Conservation (phyloP, 2,888 invertebrate genomes). For the Synanthedon vespiformis region DNA sequence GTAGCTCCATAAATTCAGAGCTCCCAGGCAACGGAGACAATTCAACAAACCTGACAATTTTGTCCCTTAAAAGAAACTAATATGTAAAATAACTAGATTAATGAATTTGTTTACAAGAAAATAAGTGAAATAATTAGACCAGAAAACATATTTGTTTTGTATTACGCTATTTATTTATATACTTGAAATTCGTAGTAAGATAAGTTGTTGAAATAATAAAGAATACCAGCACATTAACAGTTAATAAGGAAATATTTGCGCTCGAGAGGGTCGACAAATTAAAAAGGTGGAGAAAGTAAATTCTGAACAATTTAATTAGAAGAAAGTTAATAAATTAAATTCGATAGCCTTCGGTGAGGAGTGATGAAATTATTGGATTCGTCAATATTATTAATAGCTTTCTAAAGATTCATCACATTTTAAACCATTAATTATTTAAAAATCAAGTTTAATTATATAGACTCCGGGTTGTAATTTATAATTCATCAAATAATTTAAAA, state of each 20-base stretch:
- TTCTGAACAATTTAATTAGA: constrained; percentile 50
- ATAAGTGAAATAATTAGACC: no score
- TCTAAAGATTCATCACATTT: background rate
- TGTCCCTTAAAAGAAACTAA: no score
- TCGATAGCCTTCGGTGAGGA: constrained; percentile 35
- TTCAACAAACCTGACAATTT: no score
- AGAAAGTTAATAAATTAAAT: constrained; percentile 63
- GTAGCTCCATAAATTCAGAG: no score
- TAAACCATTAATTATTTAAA: no score
- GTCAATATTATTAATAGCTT: constrained; percentile 20
- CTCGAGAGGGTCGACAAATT: background rate
- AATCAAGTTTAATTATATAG: no score
- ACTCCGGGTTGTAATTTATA: no score
- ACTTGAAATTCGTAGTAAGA: background rate
- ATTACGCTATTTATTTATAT: background rate
- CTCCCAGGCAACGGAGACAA: no score
- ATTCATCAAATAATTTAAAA: no score
- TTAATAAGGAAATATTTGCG: background rate
- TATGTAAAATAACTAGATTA: no score
- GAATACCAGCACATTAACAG: background rate
- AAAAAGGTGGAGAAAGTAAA: constrained; percentile 10
- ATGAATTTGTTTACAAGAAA: no score
- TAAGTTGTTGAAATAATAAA: background rate
- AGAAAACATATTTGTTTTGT: no score
- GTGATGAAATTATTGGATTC: constrained; percentile 58